phyloP scores from a whole-genome alignment of 2,888 invertebrate genomes.

The Noctua comes region DNA sequence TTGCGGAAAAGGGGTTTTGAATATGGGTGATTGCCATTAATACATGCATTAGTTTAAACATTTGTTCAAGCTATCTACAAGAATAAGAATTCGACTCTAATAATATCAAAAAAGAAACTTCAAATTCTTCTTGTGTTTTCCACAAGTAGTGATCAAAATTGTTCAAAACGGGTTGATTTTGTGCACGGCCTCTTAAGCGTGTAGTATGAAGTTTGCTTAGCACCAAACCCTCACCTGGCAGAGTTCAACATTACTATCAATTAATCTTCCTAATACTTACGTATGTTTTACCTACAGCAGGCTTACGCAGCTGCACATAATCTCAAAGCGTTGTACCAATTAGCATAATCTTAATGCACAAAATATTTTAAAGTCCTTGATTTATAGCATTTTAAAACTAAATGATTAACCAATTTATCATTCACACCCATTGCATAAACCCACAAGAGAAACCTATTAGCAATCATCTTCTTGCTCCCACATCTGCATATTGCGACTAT shows the following conservation, averaged over 20 bases:
- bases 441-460: slow-evolving; percentile 12
- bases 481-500: slow-evolving; percentile 50
- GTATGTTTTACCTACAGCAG: background rate
- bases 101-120: no score
- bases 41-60: no score
- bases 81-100: no score
- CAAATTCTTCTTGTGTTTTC: no score
- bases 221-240: background rate
- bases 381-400: slow-evolving; percentile 37
- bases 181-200: no score
- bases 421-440: slow-evolving; percentile 10
- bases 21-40: no score
- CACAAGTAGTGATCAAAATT: no score
- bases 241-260: background rate
- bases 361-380: slow-evolving; percentile 6
- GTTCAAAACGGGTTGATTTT: no score
- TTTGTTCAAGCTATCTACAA: no score
- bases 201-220: background rate
- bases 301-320: no score
- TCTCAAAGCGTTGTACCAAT: background rate
- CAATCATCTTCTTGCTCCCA: slow-evolving; percentile 21
- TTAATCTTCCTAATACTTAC: background rate
- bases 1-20: no score
- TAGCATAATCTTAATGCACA: background rate
- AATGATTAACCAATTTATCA: slow-evolving; percentile 38